Percentiles rank a stretch among this genome's conserved stretches.
Evolutionary conservation across 2,888 invertebrate species (phyloP).

Genomic region (Villa cingulata): DNA sequence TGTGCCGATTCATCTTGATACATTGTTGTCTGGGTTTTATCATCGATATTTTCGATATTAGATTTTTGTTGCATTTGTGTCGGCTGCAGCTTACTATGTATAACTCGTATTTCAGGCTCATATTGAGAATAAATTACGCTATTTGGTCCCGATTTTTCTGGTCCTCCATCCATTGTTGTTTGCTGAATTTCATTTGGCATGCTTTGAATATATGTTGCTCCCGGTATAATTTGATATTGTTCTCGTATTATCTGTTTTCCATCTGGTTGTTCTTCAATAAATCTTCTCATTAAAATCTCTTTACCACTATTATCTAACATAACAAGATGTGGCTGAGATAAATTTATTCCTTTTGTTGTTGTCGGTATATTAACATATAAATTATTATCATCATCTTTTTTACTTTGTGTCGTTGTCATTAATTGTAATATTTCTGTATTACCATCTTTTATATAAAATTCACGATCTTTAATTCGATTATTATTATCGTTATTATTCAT

Average conservation of each 20-base stretch:
- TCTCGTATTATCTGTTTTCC: constrained; percentile 48
- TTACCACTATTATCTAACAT: constrained; percentile 69
- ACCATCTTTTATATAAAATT: constrained; percentile 69
- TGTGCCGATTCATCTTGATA: constrained; percentile 34
- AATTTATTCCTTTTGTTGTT: constrained; percentile 39
- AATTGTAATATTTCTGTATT: constrained; percentile 71
- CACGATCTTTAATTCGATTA: constrained; percentile 35
- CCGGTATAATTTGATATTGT: constrained; percentile 35
- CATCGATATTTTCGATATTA: constrained; percentile 25
- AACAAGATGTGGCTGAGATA: constrained; percentile 47
- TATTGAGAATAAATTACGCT: constrained; percentile 41
- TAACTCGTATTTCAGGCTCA: constrained; percentile 36
- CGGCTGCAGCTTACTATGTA: constrained; percentile 35
- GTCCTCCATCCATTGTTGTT: background rate
- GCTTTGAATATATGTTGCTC: constrained; percentile 29
- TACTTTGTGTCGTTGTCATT: constrained; percentile 51
- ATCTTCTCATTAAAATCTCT: constrained; percentile 67
- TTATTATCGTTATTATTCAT: constrained; percentile 10
- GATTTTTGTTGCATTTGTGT: constrained; percentile 30
- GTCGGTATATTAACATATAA: constrained; percentile 43
- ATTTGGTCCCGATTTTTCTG: constrained; percentile 30
- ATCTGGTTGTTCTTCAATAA: constrained; percentile 68
- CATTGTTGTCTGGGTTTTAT: too few species aligned
- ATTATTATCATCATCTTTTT: constrained; percentile 50
- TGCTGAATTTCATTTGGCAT: constrained; percentile 32